A percentile compares a stretch with the other conserved stretches of the same genome.
phyloP scores from a whole-genome alignment of 2,888 invertebrate genomes.

The Drosophila pseudotalamancana region DNA sequence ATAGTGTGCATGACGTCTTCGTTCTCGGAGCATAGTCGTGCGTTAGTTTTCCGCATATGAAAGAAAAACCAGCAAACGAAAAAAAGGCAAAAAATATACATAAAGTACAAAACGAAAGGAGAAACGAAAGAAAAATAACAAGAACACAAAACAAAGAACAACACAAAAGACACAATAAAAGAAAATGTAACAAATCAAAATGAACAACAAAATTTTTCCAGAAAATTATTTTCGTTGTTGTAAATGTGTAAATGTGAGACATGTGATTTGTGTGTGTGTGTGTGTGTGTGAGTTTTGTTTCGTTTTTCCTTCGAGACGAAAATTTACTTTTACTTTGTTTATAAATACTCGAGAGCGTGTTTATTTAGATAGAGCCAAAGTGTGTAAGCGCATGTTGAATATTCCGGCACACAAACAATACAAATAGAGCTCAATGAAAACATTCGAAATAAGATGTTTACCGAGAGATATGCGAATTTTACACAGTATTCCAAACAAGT shows the following conservation, averaged over 20 bases:
- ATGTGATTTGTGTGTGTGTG: slow-evolving; percentile 13
- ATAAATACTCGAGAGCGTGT: slow-evolving; percentile 59
- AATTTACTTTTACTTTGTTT: slow-evolving; percentile 47
- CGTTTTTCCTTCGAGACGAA: slow-evolving; percentile 24
- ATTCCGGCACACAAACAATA: slow-evolving; percentile 20
- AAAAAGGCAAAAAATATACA: slow-evolving; percentile 59
- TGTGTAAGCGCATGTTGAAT: slow-evolving; percentile 60
- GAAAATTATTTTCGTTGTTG: slow-evolving; percentile 64
- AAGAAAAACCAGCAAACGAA: slow-evolving; percentile 83
- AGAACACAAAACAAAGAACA: slow-evolving; percentile 65
- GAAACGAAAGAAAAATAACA: slow-evolving; percentile 28
- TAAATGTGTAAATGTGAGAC: slow-evolving; percentile 33
- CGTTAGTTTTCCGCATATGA: slow-evolving; percentile 85
- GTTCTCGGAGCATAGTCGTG: slow-evolving; percentile 91
- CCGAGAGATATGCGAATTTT: slow-evolving; percentile 3
- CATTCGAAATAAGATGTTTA: slow-evolving; percentile 3
- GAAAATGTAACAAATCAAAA: slow-evolving; percentile 27
- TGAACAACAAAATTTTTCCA: slow-evolving; percentile 41
- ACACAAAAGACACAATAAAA: slow-evolving; percentile 33
- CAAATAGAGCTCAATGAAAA: slow-evolving; percentile 18
- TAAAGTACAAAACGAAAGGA: slow-evolving; percentile 42
- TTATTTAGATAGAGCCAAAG: slow-evolving; percentile 68
- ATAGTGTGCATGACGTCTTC: slow-evolving; percentile 94
- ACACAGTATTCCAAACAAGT: slow-evolving; percentile 2
- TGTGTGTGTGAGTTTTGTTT: slow-evolving; percentile 21